phyloP scores from a whole-genome alignment of 2,113 vertebrate genomes.

The Lamprotornis superbus region DNA sequence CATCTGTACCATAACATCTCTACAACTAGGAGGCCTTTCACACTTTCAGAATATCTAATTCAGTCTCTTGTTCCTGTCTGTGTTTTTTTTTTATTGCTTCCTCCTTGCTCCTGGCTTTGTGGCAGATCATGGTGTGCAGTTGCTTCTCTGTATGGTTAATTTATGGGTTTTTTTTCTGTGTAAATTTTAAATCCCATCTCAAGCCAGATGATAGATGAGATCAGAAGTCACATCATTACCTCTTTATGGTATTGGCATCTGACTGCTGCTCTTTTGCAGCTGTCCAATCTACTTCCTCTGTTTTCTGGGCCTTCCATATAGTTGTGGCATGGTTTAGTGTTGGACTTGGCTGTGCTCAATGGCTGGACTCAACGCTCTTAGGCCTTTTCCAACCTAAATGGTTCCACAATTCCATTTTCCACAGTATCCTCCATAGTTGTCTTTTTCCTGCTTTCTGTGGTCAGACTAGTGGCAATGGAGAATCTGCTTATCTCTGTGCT shows the following conservation, averaged over 20 bases:
- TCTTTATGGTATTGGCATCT: not conserved
- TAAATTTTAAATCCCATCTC: not conserved
- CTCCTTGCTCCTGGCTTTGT: not conserved
- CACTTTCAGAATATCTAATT: not conserved
- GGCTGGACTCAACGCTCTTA: not conserved
- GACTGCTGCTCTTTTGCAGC: not conserved
- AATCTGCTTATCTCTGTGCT: not conserved
- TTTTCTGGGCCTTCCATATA: not conserved
- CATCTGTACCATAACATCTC: not conserved
- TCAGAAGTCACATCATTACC: not conserved
- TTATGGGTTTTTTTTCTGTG: fast-evolving
- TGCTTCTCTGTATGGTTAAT: not conserved
- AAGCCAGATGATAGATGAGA: not conserved
- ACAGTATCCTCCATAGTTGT: not conserved
- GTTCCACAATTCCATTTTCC: not conserved
- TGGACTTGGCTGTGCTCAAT: not conserved
- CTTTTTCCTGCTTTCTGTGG: not conserved
- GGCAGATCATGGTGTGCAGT: not conserved
- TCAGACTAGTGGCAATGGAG: not conserved
- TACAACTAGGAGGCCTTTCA: not conserved
- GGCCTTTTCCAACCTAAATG: not conserved
- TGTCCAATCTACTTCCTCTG: not conserved
- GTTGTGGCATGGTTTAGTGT: not conserved
- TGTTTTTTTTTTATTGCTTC: not conserved
- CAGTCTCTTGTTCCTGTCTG: not conserved